These are phyloP conservation scores for Hemaris fuciformis DNA, from an alignment of 2,888 invertebrate species.

Conservation along the genomic window DNA sequence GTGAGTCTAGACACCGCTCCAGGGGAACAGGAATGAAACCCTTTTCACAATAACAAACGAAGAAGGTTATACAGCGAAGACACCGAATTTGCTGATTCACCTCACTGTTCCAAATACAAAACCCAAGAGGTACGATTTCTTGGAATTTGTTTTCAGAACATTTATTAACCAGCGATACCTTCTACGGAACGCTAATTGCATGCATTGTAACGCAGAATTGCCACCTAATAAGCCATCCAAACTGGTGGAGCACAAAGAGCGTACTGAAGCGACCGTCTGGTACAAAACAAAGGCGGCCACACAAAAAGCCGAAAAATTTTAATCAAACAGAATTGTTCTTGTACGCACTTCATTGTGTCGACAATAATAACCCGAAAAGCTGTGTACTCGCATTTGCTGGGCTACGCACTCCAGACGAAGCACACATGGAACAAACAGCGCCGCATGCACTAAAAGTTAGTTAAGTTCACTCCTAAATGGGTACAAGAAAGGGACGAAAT, in stretches of 20 bases:
- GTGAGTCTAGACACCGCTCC: conserved; percentile 59
- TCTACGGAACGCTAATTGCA: conserved; percentile 49
- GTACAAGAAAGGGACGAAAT: conserved; percentile 34
- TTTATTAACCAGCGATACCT: not conserved
- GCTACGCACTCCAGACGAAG: conserved; percentile 39
- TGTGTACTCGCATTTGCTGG: conserved; percentile 48
- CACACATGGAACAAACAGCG: conserved; percentile 42
- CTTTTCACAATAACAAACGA: conserved; percentile 34
- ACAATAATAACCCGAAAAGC: conserved; percentile 71
- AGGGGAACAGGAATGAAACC: conserved; percentile 35
- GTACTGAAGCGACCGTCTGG: conserved; percentile 42
- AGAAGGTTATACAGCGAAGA: conserved; percentile 23
- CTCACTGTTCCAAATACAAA: not conserved
- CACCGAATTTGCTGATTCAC: not conserved
- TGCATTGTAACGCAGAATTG: conserved; percentile 34
- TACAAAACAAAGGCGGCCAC: conserved; percentile 52
- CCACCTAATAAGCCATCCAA: conserved; percentile 55
- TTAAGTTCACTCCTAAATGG: conserved; percentile 35
- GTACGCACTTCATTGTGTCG: conserved; percentile 64
- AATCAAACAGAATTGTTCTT: conserved; percentile 62
- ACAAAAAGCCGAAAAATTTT: conserved; percentile 57
- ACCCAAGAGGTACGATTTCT: not conserved
- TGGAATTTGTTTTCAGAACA: not conserved
- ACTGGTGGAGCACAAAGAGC: conserved; percentile 53
- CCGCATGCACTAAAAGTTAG: conserved; percentile 56